Base-by-base conservation (phyloP, 1,140 invertebrate species). In the Drosophila seguyi region DNA sequence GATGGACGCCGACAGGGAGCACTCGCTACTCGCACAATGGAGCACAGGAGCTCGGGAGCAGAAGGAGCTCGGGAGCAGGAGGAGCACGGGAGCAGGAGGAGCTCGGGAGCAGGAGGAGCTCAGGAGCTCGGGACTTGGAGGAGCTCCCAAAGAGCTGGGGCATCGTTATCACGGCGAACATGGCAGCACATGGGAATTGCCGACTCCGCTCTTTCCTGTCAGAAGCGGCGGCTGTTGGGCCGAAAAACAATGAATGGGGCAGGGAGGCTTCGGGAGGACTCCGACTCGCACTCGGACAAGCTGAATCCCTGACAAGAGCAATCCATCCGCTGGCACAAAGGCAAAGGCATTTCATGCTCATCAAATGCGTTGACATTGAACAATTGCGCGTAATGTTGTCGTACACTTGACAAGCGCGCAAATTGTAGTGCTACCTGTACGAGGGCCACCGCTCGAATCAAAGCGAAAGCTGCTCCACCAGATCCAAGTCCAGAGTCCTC, bases 301-400 rank as follows among this genome's bases (percentile, higher is more conserved):
- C 27, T 18, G 34, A 67, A 25, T 66, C 67, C 66, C 52, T 71
- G 69, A 73, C 69, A 73, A 72, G 69, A 73, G 78, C 63, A 85
- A 85, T 85, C 79, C 81, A 81, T 85, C 67, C 62, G 42, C 34
- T 45, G 55, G 56, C 27, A 11, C 34, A 31, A 44, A 66, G 75
- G 67, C 60, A 78, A 67, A 63, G 67, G 84, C 80, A 88, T 90
- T 90, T 90, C 85, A 90, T 90, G 85, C 85, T 83, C 85, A 90
- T 90, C 85, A 90, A 90, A 90, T 90, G 85, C 85, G 83, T 79
- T 90, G 85, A 90, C 86, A 90, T 90, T 90, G 85, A 90, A 90
- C 85, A 90, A 90, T 90, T 90, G 85, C 85, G 85, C 86, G 85
- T 90, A 90, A 90, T 90, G 85, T 90, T 90, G 85, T 90, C 85